phyloP scores from a whole-genome alignment of 2,113 vertebrate species.

The Melospiza melodia region DNA sequence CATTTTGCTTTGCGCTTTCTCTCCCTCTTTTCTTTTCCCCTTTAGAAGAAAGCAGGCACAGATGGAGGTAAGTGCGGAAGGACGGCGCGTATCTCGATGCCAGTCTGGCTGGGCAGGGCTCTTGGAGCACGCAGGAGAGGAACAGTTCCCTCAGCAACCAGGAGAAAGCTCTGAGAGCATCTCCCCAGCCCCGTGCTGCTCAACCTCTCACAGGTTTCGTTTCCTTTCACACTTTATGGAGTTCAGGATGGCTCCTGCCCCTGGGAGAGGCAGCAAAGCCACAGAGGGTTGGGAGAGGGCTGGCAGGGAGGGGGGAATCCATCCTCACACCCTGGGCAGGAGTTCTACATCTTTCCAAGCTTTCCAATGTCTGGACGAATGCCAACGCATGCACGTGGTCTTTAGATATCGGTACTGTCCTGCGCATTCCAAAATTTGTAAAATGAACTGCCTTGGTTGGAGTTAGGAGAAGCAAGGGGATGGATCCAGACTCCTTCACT shows the following conservation, averaged over 20 bases:
- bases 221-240: neutral
- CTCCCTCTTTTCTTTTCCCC: neutral
- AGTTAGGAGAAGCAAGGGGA: neutral
- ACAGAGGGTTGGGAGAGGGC: neutral
- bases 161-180: neutral
- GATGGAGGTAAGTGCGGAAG: neutral
- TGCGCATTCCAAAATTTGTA: neutral
- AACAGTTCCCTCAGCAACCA: conserved; percentile 65
- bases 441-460: neutral
- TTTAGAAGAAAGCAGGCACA: neutral
- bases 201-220: neutral
- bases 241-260: neutral
- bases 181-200: neutral
- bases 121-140: conserved; percentile 32
- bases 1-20: neutral
- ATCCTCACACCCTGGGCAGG: neutral
- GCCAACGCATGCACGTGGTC: neutral
- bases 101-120: neutral
- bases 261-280: neutral
- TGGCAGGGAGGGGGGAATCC: accelerated
- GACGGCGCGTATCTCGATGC: neutral
- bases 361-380: neutral
- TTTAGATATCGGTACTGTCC: neutral
- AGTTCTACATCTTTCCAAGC: neutral
- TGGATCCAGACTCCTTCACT: too few species aligned